phyloP scores from a whole-genome alignment of 2,888 invertebrate species.

The Tenthredo distinguenda region DNA sequence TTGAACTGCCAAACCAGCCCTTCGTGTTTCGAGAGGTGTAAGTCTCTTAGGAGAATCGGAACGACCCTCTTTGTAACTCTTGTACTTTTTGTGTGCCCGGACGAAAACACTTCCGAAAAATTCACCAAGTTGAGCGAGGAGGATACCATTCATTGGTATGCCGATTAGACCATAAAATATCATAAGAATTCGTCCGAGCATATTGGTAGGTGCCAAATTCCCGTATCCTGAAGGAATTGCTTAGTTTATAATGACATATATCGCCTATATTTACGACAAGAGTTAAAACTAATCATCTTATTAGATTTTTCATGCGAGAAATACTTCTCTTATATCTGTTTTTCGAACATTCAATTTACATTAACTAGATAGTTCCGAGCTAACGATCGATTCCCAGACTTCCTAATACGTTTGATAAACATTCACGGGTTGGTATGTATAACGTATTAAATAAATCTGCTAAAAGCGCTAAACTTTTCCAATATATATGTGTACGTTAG shows the following conservation, averaged over 20 bases:
- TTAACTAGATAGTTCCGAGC: background rate
- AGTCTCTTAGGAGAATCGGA: slow-evolving; percentile 68
- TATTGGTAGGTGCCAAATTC: slow-evolving; percentile 91
- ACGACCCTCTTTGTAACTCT: slow-evolving; percentile 85
- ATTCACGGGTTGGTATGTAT: background rate
- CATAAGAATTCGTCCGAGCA: slow-evolving; percentile 90
- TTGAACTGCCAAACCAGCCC: slow-evolving; percentile 88
- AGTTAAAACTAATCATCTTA: background rate
- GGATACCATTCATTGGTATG: slow-evolving; percentile 89
- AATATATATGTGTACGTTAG: background rate
- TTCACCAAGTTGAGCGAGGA: slow-evolving; percentile 85
- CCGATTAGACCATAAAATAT: slow-evolving; percentile 93
- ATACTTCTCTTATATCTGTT: background rate
- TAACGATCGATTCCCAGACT: slow-evolving; percentile 13
- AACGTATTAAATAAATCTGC: background rate
- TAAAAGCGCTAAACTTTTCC: slow-evolving; percentile 30
- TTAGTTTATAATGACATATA: background rate
- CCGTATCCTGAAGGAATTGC: slow-evolving; percentile 88
- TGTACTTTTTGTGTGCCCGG: slow-evolving; percentile 89
- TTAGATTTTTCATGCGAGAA: background rate
- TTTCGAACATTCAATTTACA: slow-evolving; percentile 13
- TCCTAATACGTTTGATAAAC: slow-evolving; percentile 21
- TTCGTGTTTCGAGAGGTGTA: slow-evolving; percentile 77
- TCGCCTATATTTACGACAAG: background rate
- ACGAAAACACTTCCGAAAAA: slow-evolving; percentile 87